phyloP scores from a whole-genome alignment of 2,113 vertebrate species.

The Microtus oregoni region DNA sequence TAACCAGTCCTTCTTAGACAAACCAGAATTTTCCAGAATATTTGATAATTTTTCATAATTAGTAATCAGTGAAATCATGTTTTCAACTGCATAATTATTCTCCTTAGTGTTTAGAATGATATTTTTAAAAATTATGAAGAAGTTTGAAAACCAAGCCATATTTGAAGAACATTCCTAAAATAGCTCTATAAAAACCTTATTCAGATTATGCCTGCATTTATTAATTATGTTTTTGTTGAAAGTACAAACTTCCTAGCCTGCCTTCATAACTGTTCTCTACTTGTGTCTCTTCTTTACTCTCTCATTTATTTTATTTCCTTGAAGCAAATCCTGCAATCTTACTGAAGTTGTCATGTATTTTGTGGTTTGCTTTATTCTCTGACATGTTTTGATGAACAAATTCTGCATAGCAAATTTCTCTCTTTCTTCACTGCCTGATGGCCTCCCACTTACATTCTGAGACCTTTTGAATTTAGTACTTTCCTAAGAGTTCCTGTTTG shows the following conservation, averaged over 20 bases:
- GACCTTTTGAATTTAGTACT: background rate
- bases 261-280: background rate
- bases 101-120: background rate
- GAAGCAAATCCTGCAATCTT: background rate
- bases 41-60: background rate
- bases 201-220: background rate
- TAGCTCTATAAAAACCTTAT: background rate
- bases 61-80: background rate
- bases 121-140: background rate
- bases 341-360: background rate
- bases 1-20: background rate
- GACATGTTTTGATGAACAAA: background rate
- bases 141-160: background rate
- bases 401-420: background rate
- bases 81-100: background rate
- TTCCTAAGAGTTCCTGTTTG: background rate
- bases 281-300: background rate
- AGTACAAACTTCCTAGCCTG: background rate
- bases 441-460: background rate
- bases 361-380: background rate
- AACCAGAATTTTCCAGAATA: background rate
- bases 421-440: background rate
- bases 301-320: background rate
- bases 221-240: background rate
- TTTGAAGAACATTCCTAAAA: background rate